Evolutionary conservation across 2,797 vertebrate genomes (phyloP).

Genomic region (Acipenser transmontanus): DNA sequence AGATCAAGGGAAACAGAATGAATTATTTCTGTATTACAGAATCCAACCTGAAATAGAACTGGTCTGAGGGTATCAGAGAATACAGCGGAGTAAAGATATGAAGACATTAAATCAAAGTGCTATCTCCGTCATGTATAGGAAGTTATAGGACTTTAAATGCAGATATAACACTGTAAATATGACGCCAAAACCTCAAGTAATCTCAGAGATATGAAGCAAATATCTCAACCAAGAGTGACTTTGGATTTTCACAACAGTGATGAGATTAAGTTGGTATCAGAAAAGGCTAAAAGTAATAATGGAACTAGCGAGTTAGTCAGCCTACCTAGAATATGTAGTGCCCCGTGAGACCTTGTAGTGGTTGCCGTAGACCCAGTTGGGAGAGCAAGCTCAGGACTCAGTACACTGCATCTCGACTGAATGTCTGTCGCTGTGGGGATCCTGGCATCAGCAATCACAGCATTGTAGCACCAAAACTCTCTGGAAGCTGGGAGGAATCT

Average conservation of each 20-base stretch:
- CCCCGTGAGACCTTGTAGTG: conserved; percentile 92
- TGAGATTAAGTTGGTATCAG: no score
- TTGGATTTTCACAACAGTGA: no score
- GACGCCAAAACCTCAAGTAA: no score
- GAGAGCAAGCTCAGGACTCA: conserved; percentile 90
- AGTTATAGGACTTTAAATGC: no score
- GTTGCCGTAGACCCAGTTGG: conserved; percentile 86
- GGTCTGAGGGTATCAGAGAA: not conserved
- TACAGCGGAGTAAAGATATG: not conserved
- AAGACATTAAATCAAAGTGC: no score
- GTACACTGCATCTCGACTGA: conserved; percentile 86
- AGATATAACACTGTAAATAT: no score
- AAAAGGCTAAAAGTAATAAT: not conserved
- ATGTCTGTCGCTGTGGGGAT: conserved; percentile 83
- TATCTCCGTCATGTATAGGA: no score
- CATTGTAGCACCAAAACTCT: conserved; percentile 96
- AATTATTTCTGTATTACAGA: not conserved
- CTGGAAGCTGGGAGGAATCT: conserved; percentile 82
- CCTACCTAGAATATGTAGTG: conserved; percentile 91
- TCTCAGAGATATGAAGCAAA: no score
- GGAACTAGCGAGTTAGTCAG: not conserved
- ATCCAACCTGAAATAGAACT: not conserved
- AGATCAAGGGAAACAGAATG: conserved; percentile 3
- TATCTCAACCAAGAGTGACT: no score
- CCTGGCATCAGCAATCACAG: conserved; percentile 91